Conservation (phyloP, 1,140 invertebrate genomes). For the Cyphomyrmex costatus region DNA sequence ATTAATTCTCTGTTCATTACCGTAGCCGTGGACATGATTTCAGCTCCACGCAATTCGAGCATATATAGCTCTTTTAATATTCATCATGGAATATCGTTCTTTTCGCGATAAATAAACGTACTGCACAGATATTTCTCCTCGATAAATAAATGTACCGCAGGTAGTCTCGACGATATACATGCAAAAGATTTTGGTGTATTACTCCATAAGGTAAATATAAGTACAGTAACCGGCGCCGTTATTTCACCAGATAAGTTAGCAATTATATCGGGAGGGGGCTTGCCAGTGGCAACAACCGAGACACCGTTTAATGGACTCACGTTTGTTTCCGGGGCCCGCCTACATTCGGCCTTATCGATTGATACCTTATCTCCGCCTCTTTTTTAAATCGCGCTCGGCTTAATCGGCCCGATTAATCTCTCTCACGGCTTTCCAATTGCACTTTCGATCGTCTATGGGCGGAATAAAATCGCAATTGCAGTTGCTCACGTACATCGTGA, state of each 20-base stretch:
- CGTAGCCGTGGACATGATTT: not conserved
- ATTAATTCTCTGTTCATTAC: not conserved
- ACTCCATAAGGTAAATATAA: constrained; percentile 16
- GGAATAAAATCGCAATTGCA: constrained; percentile 25
- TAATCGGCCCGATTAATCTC: constrained; percentile 54
- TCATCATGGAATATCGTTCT: not conserved
- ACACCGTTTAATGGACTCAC: constrained; percentile 42
- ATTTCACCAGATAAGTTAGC: constrained; percentile 33
- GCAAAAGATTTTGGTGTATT: not conserved
- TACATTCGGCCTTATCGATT: constrained; percentile 41
- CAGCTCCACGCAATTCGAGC: not conserved
- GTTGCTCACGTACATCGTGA: not conserved
- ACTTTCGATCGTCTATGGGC: constrained; percentile 9
- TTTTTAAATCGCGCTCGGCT: constrained; percentile 27
- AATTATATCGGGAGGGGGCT: not conserved
- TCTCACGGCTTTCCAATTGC: constrained; percentile 20
- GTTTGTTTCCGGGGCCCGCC: constrained; percentile 10
- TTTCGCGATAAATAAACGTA: not conserved
- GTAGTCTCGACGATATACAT: not conserved
- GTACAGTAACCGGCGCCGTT: constrained; percentile 30
- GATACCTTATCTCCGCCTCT: constrained; percentile 35
- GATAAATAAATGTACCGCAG: not conserved
- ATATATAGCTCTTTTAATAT: not conserved
- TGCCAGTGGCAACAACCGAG: constrained; percentile 1
- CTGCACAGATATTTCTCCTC: no score